Evolutionary conservation across 2,888 invertebrate species (phyloP).

Genomic region (Hydroisotoma schaefferi): DNA sequence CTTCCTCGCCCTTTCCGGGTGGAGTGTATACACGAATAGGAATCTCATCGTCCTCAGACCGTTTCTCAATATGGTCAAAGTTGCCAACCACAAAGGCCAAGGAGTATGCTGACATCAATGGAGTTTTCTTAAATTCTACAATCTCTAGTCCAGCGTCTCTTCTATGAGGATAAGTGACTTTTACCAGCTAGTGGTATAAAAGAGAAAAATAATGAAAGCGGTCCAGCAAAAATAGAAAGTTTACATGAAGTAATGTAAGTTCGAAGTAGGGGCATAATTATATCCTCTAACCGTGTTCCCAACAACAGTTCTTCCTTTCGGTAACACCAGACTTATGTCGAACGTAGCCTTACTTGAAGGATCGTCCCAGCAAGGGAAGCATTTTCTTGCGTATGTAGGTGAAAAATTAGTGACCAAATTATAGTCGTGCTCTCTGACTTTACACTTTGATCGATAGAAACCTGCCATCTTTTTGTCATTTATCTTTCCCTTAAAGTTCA

Average conservation of each 20-base stretch:
- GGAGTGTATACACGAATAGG: slow-evolving; percentile 79
- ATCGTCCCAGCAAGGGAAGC: slow-evolving; percentile 99
- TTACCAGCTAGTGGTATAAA: slow-evolving; percentile 51
- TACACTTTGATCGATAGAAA: slow-evolving; percentile 84
- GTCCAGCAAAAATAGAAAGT: too few species aligned
- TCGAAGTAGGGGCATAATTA: slow-evolving; percentile 35
- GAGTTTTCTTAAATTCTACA: slow-evolving; percentile 75
- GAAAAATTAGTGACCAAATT: slow-evolving; percentile 91
- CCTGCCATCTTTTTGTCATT: slow-evolving; percentile 87
- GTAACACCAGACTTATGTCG: slow-evolving; percentile 79
- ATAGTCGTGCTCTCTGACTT: slow-evolving; percentile 64
- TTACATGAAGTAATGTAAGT: neutral
- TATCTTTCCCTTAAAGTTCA: slow-evolving; percentile 71
- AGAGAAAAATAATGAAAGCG: too few species aligned
- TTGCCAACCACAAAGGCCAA: slow-evolving; percentile 92
- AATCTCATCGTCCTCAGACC: slow-evolving; percentile 71
- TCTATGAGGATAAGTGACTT: slow-evolving; percentile 51
- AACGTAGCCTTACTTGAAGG: slow-evolving; percentile 93
- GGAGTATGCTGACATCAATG: slow-evolving; percentile 91
- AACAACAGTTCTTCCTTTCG: slow-evolving; percentile 75
- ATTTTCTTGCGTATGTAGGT: slow-evolving; percentile 78
- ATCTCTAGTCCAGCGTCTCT: slow-evolving; percentile 55
- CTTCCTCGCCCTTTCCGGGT: slow-evolving; percentile 85
- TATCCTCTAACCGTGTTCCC: slow-evolving; percentile 75
- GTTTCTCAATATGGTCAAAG: slow-evolving; percentile 85